phyloP scores from a whole-genome alignment of 2,888 invertebrate species.

The Busseola fusca region DNA sequence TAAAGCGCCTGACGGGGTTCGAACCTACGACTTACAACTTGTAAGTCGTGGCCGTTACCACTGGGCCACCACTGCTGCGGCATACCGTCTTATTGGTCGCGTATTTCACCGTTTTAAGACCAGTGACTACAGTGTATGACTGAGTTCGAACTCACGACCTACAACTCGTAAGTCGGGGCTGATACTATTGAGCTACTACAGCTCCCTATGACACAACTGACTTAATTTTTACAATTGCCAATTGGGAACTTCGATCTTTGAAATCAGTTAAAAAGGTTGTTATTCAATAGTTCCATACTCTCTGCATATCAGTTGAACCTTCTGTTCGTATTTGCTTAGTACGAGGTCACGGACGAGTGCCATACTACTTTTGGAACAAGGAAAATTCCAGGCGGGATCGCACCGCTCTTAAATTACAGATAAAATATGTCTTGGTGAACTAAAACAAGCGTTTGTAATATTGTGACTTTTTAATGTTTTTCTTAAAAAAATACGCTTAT shows the following conservation, averaged over 20 bases:
- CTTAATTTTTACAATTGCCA: neutral
- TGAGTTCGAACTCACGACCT: too few relatives aligned
- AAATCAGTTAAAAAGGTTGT: neutral
- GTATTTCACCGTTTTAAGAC: neutral
- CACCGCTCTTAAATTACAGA: conserved; percentile 47
- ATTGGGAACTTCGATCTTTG: neutral
- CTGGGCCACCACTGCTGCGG: too few relatives aligned
- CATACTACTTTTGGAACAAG: conserved; percentile 64
- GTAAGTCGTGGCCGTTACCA: too few relatives aligned
- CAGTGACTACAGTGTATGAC: too few relatives aligned
- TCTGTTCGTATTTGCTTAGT: conserved; percentile 17
- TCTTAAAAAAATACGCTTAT: too few relatives aligned
- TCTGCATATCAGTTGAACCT: neutral
- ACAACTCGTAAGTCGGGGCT: too few relatives aligned
- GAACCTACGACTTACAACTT: too few relatives aligned
- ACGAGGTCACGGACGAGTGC: conserved; percentile 46
- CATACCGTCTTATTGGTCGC: neutral
- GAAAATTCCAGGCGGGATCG: conserved; percentile 56
- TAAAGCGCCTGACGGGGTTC: too few relatives aligned
- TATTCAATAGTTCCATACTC: neutral
- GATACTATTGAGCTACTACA: neutral
- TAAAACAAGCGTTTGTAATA: conserved; percentile 19
- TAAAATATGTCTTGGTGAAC: conserved; percentile 38
- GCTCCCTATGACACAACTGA: neutral
- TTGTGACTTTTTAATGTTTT: conserved; percentile 12